phyloP scores from a whole-genome alignment of 2,888 invertebrate genomes.

The Aleiodes leptofemur region DNA sequence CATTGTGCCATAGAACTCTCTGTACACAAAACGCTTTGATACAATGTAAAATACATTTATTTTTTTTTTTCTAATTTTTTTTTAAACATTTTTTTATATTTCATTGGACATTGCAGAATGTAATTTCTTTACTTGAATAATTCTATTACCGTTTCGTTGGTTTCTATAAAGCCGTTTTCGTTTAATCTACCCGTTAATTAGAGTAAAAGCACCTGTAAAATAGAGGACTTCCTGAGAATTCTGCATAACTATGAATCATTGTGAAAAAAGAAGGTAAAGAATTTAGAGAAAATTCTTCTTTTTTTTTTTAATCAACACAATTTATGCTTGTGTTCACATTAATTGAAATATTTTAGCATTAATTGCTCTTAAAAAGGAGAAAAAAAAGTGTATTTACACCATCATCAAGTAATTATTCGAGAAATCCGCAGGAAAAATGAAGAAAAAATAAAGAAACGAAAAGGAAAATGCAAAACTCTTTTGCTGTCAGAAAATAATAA shows the following conservation, averaged over 20 bases:
- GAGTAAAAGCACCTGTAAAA: conserved; percentile 37
- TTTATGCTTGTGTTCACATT: too few species aligned
- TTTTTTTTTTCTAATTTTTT: neutral
- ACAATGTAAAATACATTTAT: conserved; percentile 14
- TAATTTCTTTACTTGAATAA: conserved; percentile 36
- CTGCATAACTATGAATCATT: neutral
- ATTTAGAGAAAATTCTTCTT: neutral
- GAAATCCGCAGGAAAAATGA: too few species aligned
- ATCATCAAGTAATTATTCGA: neutral
- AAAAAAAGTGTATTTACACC: neutral
- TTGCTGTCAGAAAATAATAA: neutral
- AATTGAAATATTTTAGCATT: too few species aligned
- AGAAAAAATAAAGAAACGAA: too few species aligned
- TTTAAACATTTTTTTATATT: too few species aligned
- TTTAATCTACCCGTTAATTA: conserved; percentile 45
- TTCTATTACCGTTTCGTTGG: conserved; percentile 39
- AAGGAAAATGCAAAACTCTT: neutral
- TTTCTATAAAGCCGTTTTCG: conserved; percentile 41
- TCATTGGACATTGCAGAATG: neutral
- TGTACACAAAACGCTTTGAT: neutral
- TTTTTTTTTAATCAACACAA: too few species aligned
- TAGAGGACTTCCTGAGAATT: conserved; percentile 36
- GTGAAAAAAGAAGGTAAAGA: neutral
- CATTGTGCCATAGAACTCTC: conserved; percentile 22
- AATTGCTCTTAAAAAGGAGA: too few species aligned